Percentiles rank a stretch among this genome's conserved stretches.
phyloP scores from a whole-genome alignment of 2,113 vertebrate genomes.

The Miniopterus natalensis region DNA sequence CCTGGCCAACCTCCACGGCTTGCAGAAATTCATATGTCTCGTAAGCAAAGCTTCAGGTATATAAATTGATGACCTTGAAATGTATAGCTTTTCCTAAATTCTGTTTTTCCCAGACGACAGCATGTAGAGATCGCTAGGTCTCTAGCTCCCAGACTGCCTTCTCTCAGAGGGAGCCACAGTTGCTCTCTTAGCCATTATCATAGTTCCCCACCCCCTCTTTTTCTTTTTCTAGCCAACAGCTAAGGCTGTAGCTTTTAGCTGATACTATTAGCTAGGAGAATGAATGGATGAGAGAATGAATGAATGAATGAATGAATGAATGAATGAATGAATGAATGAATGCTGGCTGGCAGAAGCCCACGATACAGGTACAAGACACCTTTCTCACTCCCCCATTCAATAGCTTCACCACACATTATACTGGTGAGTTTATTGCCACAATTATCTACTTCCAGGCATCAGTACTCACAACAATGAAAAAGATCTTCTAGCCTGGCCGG shows the following conservation, averaged over 20 bases:
- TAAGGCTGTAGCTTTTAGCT: not conserved
- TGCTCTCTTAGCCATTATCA: not conserved
- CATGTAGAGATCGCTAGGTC: not conserved
- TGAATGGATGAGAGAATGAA: not conserved
- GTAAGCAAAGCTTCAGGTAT: not conserved
- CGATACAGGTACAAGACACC: not conserved
- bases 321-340: not conserved
- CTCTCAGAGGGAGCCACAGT: not conserved
- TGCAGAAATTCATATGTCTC: not conserved
- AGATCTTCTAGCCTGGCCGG: not conserved
- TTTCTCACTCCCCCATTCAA: not conserved
- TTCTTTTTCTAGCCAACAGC: not conserved
- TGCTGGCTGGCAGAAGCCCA: not conserved
- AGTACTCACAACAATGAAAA: not conserved
- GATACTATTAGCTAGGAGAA: not conserved
- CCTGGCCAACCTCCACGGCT: not conserved
- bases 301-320: not conserved
- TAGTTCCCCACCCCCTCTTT: rapidly evolving
- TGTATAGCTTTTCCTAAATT: not conserved
- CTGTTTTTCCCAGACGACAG: not conserved
- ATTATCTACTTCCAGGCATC: not conserved
- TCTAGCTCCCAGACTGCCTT: not conserved
- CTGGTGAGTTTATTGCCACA: not conserved
- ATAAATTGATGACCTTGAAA: not conserved
- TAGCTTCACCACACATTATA: not conserved